Evolutionary conservation across 2,113 vertebrate species (phyloP), one percentile per base, ranked within the genome.

Genomic region (Dromaius novaehollandiae): DNA sequence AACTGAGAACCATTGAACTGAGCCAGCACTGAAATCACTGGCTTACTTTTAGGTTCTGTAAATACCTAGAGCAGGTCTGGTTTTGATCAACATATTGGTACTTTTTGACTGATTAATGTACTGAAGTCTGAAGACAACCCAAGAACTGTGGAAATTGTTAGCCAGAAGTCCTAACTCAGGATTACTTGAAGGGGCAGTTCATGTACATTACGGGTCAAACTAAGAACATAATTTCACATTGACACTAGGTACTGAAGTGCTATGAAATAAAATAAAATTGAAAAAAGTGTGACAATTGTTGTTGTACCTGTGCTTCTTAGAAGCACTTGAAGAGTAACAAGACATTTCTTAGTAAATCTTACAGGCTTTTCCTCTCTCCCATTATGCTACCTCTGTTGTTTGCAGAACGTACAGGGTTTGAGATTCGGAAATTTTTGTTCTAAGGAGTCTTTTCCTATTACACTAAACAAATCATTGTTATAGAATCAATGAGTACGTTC

Each of bases 131-230:
- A 85, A 79, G n/a, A 42, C 10, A 36, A 22, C 4, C 3, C 7
- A 4, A 68, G 42, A 80, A 82, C 76, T 68, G n/a, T 42, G 10
- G 13, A 75, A 55, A 68, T 58, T 48, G 38, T 20, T 25, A 60
- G 3, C n/a, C 20, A 60, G 25, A 69, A 63, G 1, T 3, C 0
- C 3, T 40, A 28, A 0, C 1, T 0, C 73, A 34, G 42, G 9
- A 38, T 25, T 9, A 32, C 0, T 51, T 46, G 13, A 90, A 0
- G 3, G 2, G 11, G 4, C 1, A 71, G 11, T 17, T 38, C 18
- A 5, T 42, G 9, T 6, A 83, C 0, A 0, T 18, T 36, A 50
- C 30, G 44, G 11, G 25, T 25, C 13, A 94, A 58, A 70, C 26
- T 24, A 30, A 80, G 21, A 38, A 55, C 3, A 5, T 34, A 26